Base-by-base conservation (phyloP, 2,113 vertebrate species). In the Oncorhynchus keta region DNA sequence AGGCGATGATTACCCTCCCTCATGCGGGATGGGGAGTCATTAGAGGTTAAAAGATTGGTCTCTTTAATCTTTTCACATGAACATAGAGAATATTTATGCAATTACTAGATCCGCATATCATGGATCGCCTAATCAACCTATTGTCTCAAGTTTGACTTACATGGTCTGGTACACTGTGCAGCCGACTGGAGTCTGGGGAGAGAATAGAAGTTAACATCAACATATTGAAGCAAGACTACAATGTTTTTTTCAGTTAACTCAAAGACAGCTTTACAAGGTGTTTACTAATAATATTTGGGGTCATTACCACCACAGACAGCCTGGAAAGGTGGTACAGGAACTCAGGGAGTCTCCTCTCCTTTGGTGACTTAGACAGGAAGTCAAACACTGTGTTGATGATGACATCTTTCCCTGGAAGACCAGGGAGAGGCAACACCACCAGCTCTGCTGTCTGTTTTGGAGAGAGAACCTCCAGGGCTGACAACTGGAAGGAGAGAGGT, bases 381-480 rank as follows among this genome's bases (percentile, higher is more conserved):
- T 92, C 79, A 39, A 93, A 91, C 45, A 92, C 71, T 13, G 0
- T 4, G 12, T 87, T 83, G 79, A 93, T 90, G 72, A 92, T 0
- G 26, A 55, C 2, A 2, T 78, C 76, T 77, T 78, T 82, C 1
- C 74, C 68, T 9, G 68, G 79, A n/a, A 81, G 73, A 35, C 11
- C 18, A 3, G 86, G 75, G 51, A 68, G 57, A 22, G 0, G 39
- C 24, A 81, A 32, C 35, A 85, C 55, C 82, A 93, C 71, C 75
- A 93, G 81, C 73, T 89, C 85, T 11, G 79, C 90, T 0, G 1
- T 79, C 81, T 93, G 92, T 0, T 26, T 11, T 11, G 85, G 73
- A 66, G 79, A 81, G 57, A 93, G 84, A 71, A 83, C 39, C 1
- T 0, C 35, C 2, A 93, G 61, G 35, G 62, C 85, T n/a, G 89